Base-by-base conservation (phyloP, 92 coral and sea anemone genomes). In the Phenganax marumi region DNA sequence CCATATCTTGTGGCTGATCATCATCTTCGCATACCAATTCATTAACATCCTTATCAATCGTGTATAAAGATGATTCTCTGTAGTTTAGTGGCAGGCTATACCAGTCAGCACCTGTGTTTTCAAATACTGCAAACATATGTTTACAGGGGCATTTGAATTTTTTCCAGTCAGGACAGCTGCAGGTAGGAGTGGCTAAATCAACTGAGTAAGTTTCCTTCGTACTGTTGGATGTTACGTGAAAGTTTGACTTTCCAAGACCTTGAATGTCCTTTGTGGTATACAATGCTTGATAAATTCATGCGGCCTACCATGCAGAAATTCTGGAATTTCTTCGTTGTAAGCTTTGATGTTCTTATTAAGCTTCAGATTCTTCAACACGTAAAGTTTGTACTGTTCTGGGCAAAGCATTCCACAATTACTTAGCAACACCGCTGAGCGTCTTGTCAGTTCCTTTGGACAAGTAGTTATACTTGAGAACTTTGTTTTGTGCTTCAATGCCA, bases 121-220 rank as follows among this genome's bases (percentile, higher is more conserved):
- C 74, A 24, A 68, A 68, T 50, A 81, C 75, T 14, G 85, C 85
- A 81, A 81, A 81, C 85, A 81, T 81, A 47, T 81, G 85, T 47
- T 81, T 81, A 47, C 80, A 81, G 25, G 85, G 85, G 58, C 47
- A 63, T 75, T 81, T 81, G 77, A 65, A 70, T 49, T 75, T 81
- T 70, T 75, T 81, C 66, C 66, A 81, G 68, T 81, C 85, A 50
- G 85, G 63, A 33, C 85, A 81, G 61, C 75, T 62, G 65, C 85
- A 81, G 52, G 73, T 3, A 58, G 85, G 85, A 68, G 73, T 51
- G 66, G 77, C 60, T 21, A 81, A 43, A 48, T 81, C 47, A 14
- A 81, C 80, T 16, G 8, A 23, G 43, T 81, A 81, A 46, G 39
- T 21, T 18, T 54, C 51, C 18, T 50, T 56, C 7, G 56, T 51